Conservation (phyloP, 35 echinoderm and acorn worm species). For the Nesometra sesokonis region DNA sequence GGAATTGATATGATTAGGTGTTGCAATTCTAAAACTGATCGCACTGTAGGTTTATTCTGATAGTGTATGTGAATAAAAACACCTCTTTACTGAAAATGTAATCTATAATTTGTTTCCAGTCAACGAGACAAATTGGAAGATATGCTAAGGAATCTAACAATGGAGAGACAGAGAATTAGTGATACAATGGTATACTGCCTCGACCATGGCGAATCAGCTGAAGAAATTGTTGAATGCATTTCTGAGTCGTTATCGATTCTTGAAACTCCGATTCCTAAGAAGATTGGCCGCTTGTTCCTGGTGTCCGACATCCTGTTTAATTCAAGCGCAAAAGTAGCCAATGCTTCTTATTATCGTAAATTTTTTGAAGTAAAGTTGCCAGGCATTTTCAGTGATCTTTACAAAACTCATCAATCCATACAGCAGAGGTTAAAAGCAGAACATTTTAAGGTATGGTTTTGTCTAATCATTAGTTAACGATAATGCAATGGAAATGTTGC, state of each 20-base stretch:
- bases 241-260: constrained; percentile 77
- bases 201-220: constrained; percentile 73
- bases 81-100: too few species aligned
- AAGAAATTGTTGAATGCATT: constrained; percentile 97
- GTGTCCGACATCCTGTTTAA: constrained; percentile 92
- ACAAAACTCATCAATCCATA: constrained; percentile 56
- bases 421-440: constrained; percentile 82
- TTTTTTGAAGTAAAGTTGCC: constrained; percentile 68
- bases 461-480: too few species aligned
- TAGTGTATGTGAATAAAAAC: too few species aligned
- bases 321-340: constrained; percentile 81
- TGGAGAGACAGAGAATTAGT: constrained; percentile 64
- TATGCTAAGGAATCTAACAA: constrained; percentile 59
- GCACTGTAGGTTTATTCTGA: background rate
- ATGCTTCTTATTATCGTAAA: constrained; percentile 90
- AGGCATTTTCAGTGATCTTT: constrained; percentile 41
- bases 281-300: constrained; percentile 82
- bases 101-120: constrained; percentile 37
- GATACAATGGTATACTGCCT: constrained; percentile 89
- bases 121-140: constrained; percentile 95
- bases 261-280: constrained; percentile 90
- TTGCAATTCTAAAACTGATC: background rate
- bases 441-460: constrained; percentile 99
- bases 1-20: background rate
- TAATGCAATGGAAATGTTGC: too few species aligned